phyloP scores from a whole-genome alignment of 2,113 vertebrate genomes.

The Mus musculus region GRCm39 chr11:40401001-40401500 shows the following conservation, averaged over 20 bases:
- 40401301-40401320: neutral
- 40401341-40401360: slow-evolving; percentile 27
- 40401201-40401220: neutral
- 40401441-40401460: slow-evolving; percentile 87
- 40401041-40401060: slow-evolving; percentile 36
- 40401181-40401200: slow-evolving; percentile 55
- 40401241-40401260: neutral
- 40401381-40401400: slow-evolving; percentile 74
- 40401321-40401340: slow-evolving; percentile 58
- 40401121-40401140: slow-evolving; percentile 63
- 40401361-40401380: slow-evolving; percentile 69
- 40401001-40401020: slow-evolving; percentile 20
- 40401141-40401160: slow-evolving; percentile 65
- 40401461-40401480: slow-evolving; percentile 78
- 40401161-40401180: slow-evolving; percentile 61
- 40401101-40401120: slow-evolving; percentile 68
- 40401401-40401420: slow-evolving; percentile 85
- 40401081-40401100: slow-evolving; percentile 63
- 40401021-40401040: neutral
- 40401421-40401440: slow-evolving; percentile 83
- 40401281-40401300: slow-evolving; percentile 23
- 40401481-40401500: slow-evolving; percentile 83
- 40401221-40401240: neutral
- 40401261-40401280: neutral
- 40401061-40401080: slow-evolving; percentile 14